Base-by-base conservation (phyloP, 2,113 vertebrate species). In the Chlorodrepanis virens region DNA sequence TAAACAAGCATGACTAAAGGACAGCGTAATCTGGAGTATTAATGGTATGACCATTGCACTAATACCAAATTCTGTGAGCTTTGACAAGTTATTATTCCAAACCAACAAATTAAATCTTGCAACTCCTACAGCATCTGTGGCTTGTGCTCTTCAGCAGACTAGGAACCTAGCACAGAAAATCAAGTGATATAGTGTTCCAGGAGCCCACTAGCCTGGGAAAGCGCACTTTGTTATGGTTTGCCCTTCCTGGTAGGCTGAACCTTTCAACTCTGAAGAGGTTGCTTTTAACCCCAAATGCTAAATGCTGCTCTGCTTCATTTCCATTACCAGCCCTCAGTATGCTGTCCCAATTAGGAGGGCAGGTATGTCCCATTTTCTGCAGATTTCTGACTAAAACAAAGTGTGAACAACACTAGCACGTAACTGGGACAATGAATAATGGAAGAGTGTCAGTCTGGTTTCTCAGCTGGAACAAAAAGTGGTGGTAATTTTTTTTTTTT, bases 251-350 rank as follows among this genome's bases (percentile, higher is more conserved):
- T 27, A 57, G 47, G 29, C 44, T 83, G 78, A 90, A 63, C 64
- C 33, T 93, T 95, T 87, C n/a, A 75, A 16, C 49, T 54, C 31
- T 72, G 42, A 74, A 59, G 23, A 88, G 42, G 24, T 6, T 45
- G 37, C 12, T 92, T 74, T 74, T 68, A 49, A 81, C 40, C 24
- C 52, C 64, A 69, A 81, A 47, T 13, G 27, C 27, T 65, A 59
- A 69, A 37, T 35, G 16, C 42, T 15, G 25, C 33, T 8, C 24
- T 78, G 29, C 22, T 39, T 63, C 0, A 3, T 23, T 70, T 56
- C 57, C 0, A 0, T 25, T 42, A 16, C 33, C 6, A 35, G 40
- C 29, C 35, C 50, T 56, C n/a, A 52, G 54, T 70, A 75, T 5
- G 4, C 12, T 53, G 47, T 49, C 56, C n/a, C 33, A 44, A 9